Conservation (phyloP, 2,888 invertebrate genomes). For the Meliscaeva auricollis region DNA sequence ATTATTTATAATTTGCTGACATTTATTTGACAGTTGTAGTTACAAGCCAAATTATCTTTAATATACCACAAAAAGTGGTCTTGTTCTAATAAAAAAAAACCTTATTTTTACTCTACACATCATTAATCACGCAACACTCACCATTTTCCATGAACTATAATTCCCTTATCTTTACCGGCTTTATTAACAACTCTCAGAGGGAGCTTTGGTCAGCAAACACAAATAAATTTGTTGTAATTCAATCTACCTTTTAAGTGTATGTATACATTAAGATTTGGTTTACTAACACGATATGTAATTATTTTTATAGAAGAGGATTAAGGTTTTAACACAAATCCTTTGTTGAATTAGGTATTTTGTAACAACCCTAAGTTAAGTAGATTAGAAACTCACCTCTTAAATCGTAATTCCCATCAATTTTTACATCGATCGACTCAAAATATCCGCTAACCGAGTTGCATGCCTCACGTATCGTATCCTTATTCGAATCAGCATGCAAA, state of each 20-base stretch:
- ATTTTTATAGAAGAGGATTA: slow-evolving; percentile 10
- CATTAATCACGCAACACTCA: slow-evolving; percentile 3
- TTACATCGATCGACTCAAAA: slow-evolving; percentile 82
- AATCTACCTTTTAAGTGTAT: slow-evolving; percentile 20
- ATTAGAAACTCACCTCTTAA: slow-evolving; percentile 80
- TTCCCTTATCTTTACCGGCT: slow-evolving; percentile 13
- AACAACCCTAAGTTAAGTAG: too few relatives aligned
- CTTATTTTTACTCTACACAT: neutral
- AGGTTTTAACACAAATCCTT: slow-evolving; percentile 33
- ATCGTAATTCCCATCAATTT: slow-evolving; percentile 80
- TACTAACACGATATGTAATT: too few relatives aligned
- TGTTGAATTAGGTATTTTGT: too few relatives aligned
- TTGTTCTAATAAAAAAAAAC: neutral
- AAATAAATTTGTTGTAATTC: slow-evolving; percentile 20
- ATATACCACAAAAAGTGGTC: neutral
- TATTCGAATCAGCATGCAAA: slow-evolving; percentile 64
- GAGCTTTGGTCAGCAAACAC: neutral
- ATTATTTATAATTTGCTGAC: too few relatives aligned
- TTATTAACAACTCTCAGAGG: neutral
- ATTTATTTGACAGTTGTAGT: neutral
- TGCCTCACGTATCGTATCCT: slow-evolving; percentile 78
- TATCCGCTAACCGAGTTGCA: slow-evolving; percentile 81
- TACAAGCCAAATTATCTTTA: neutral
- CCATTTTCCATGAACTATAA: slow-evolving; percentile 9
- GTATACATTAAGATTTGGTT: too few relatives aligned